These are phyloP conservation scores for Ranitomeya imitator DNA, from an alignment of 2,113 vertebrate species.

Conservation along the genomic window DNA sequence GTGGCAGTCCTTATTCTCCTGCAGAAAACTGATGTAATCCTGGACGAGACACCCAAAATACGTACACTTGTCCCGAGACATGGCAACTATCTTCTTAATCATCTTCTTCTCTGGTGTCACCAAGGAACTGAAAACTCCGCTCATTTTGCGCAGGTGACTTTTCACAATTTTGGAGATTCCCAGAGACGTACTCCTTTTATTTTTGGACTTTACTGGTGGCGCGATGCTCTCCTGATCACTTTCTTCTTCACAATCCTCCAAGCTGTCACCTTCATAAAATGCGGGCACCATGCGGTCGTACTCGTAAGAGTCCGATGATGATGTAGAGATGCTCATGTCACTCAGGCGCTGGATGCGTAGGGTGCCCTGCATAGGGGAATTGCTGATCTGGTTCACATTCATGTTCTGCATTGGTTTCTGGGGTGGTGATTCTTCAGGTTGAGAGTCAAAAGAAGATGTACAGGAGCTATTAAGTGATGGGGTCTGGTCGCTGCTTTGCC, in stretches of 20 bases:
- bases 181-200: conserved; percentile 77
- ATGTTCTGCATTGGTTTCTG: conserved; percentile 51
- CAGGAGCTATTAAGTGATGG: not conserved
- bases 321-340: conserved; percentile 92
- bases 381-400: conserved; percentile 63
- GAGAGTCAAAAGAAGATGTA: conserved; percentile 60
- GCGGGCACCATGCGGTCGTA: conserved; percentile 81
- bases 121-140: conserved; percentile 88
- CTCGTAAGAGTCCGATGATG: conserved; percentile 90
- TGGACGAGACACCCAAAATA: conserved; percentile 95
- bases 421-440: conserved; percentile 71
- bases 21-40: conserved; percentile 91
- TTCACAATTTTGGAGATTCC: conserved; percentile 86
- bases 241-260: conserved; percentile 89
- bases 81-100: conserved; percentile 82
- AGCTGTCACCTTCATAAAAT: conserved; percentile 79
- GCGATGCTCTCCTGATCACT: conserved; percentile 86
- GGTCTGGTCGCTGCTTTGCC: conserved; percentile 57
- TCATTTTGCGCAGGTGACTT: conserved; percentile 87
- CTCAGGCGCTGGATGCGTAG: conserved; percentile 82
- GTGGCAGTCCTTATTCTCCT: conserved; percentile 91
- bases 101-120: conserved; percentile 90
- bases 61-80: conserved; percentile 87
- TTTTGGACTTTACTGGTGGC: conserved; percentile 79
- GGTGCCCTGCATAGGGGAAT: conserved; percentile 67